phyloP scores from a whole-genome alignment of 2,888 invertebrate genomes.

The Eulithis prunata region DNA sequence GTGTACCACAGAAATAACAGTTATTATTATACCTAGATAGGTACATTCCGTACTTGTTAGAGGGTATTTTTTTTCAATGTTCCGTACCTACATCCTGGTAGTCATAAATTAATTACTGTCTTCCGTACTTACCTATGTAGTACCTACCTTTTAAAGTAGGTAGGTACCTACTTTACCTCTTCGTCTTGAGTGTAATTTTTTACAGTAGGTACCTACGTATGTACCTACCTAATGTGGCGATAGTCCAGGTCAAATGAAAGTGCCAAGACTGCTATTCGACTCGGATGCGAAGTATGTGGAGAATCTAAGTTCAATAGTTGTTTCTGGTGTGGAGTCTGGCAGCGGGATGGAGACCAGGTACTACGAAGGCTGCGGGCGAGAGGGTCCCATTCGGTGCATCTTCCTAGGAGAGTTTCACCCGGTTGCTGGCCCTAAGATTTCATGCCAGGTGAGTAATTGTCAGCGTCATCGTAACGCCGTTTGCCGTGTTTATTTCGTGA shows the following conservation, averaged over 20 bases:
- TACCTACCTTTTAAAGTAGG: too few species aligned
- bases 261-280: constrained; percentile 7
- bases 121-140: too few species aligned
- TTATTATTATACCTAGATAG: too few species aligned
- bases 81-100: too few species aligned
- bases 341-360: constrained; percentile 79
- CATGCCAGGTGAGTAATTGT: constrained; percentile 87
- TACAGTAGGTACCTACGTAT: not conserved
- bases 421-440: constrained; percentile 92
- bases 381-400: constrained; percentile 92
- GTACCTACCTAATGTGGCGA: constrained; percentile 1
- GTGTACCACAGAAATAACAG: too few species aligned
- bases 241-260: constrained; percentile 16
- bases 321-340: constrained; percentile 47
- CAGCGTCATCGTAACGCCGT: not conserved
- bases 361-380: constrained; percentile 87
- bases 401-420: constrained; percentile 91
- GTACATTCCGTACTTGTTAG: too few species aligned
- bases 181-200: not conserved
- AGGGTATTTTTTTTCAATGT: too few species aligned
- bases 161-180: too few species aligned
- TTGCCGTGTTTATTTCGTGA: not conserved
- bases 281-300: constrained; percentile 14
- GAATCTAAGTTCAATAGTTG: constrained; percentile 6
- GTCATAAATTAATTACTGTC: too few species aligned